phyloP scores from a whole-genome alignment of 2,888 invertebrate genomes.

The Phengaris arion region DNA sequence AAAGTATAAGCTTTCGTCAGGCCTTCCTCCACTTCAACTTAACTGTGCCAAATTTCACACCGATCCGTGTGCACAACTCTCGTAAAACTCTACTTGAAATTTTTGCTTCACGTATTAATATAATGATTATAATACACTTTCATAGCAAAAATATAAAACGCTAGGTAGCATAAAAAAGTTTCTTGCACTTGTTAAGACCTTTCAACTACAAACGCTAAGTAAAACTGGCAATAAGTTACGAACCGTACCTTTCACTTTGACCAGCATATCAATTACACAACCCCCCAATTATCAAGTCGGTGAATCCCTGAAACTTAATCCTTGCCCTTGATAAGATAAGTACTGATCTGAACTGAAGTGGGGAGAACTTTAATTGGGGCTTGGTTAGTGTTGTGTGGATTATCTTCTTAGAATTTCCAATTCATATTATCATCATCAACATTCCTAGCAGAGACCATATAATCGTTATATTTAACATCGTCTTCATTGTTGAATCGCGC shows the following conservation, averaged over 20 bases:
- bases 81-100: too few relatives aligned
- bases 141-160: too few relatives aligned
- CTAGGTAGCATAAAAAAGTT: not conserved
- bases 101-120: too few relatives aligned
- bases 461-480: not conserved
- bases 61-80: too few relatives aligned
- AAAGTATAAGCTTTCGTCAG: too few relatives aligned
- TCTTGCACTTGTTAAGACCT: too few relatives aligned
- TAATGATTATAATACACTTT: too few relatives aligned
- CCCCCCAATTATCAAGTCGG: not conserved
- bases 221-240: not conserved
- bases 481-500: too few relatives aligned
- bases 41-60: too few relatives aligned
- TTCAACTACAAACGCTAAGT: too few relatives aligned
- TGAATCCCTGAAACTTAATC: slow-evolving; percentile 6
- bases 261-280: slow-evolving; percentile 7
- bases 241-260: slow-evolving; percentile 1
- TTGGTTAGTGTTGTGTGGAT: slow-evolving; percentile 26
- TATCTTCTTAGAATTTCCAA: slow-evolving; percentile 11
- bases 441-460: not conserved
- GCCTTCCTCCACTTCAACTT: too few relatives aligned
- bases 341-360: not conserved
- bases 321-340: slow-evolving; percentile 22
- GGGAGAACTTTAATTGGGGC: slow-evolving; percentile 11
- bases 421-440: not conserved